phyloP scores from a whole-genome alignment of 92 coral and sea anemone genomes.

The Montipora capitata region DNA sequence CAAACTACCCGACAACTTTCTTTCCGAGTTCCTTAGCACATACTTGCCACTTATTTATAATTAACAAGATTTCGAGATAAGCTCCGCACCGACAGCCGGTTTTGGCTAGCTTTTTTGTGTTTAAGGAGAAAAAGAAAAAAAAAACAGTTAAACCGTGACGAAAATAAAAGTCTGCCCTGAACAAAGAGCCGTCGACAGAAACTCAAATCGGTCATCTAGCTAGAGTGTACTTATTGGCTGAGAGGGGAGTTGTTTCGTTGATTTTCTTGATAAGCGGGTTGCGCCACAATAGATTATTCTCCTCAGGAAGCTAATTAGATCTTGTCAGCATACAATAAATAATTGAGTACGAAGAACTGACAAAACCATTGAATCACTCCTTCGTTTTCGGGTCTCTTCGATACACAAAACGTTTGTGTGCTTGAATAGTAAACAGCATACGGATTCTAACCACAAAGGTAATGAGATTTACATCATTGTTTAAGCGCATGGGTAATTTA shows the following conservation, averaged over 20 bases:
- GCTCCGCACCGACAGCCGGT: not conserved
- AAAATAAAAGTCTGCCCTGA: not conserved
- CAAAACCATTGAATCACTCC: not conserved
- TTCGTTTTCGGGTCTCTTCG: not conserved
- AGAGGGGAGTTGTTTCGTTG: not conserved
- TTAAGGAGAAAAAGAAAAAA: too few relatives aligned
- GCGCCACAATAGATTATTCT: slow-evolving; percentile 7
- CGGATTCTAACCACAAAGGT: too few relatives aligned
- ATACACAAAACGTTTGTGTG: too few relatives aligned
- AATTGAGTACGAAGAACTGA: not conserved
- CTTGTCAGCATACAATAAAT: not conserved
- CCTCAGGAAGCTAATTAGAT: slow-evolving; percentile 20
- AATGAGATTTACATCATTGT: too few relatives aligned
- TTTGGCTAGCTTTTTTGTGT: not conserved
- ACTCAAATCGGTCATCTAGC: not conserved
- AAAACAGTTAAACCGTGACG: not conserved
- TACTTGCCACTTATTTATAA: not conserved
- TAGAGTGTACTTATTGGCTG: not conserved
- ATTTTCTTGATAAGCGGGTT: not conserved
- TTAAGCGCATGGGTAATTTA: too few relatives aligned
- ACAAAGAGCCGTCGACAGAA: not conserved
- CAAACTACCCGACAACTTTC: not conserved
- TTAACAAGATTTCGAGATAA: not conserved
- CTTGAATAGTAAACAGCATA: too few relatives aligned
- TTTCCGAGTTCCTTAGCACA: not conserved